These are phyloP conservation scores for Pogona vitticeps DNA, from an alignment of 2,113 vertebrate species.

Conservation along the genomic window DNA sequence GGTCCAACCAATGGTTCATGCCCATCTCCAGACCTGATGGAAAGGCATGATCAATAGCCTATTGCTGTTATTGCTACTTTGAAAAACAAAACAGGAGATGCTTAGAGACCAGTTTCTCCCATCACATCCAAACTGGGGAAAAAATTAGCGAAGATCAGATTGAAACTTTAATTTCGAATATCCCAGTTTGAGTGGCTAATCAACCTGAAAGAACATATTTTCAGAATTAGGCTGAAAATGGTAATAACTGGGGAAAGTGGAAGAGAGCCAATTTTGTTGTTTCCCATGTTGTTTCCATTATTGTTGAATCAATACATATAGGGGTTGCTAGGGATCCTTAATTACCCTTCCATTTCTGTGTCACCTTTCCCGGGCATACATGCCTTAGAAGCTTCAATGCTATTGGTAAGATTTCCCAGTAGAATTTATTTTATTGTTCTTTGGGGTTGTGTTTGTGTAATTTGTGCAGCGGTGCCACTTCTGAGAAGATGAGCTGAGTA, in stretches of 20 bases:
- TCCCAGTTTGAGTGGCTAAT: conserved; percentile 20
- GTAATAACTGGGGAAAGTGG: background rate
- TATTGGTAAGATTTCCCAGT: conserved; percentile 23
- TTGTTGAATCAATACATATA: conserved; percentile 31
- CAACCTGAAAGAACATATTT: conserved; percentile 15
- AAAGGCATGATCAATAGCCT: no score
- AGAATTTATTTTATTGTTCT: conserved; percentile 11
- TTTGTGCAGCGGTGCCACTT: conserved; percentile 34
- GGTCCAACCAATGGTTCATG: no score
- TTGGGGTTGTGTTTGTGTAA: conserved; percentile 15
- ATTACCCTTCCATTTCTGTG: conserved; percentile 43
- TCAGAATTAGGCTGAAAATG: conserved; percentile 14
- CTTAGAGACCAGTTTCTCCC: background rate
- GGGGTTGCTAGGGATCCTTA: conserved; percentile 20
- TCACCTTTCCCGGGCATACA: background rate
- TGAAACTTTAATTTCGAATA: conserved; percentile 9
- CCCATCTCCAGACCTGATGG: no score
- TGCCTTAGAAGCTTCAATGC: conserved; percentile 15
- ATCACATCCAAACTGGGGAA: background rate
- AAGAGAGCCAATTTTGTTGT: conserved; percentile 4
- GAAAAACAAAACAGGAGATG: background rate
- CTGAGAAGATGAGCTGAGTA: conserved; percentile 5
- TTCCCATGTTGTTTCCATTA: conserved; percentile 34
- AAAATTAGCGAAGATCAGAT: background rate
- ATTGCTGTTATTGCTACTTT: background rate